These are phyloP conservation scores for Scaptomyza tumidula DNA, from an alignment of 2,888 invertebrate genomes.

Conservation along the genomic window DNA sequence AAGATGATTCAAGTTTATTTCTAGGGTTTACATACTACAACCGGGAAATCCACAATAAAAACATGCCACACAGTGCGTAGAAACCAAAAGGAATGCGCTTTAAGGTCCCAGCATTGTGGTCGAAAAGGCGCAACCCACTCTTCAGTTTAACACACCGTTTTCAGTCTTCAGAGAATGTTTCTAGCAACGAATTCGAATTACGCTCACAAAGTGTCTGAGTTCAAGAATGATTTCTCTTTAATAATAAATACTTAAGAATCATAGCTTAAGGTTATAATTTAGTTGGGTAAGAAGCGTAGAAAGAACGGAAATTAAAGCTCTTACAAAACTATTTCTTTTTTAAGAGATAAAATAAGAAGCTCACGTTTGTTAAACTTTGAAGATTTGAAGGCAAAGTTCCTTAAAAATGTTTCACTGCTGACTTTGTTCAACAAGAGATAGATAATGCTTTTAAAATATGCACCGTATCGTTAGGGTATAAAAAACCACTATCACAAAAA, in stretches of 20 bases:
- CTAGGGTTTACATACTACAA: too few relatives aligned
- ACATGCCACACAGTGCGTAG: background rate
- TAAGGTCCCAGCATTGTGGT: constrained; percentile 28
- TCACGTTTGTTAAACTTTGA: background rate
- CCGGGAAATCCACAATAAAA: background rate
- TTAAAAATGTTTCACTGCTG: background rate
- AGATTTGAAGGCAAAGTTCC: background rate
- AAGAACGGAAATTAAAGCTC: too few relatives aligned
- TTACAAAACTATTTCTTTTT: too few relatives aligned
- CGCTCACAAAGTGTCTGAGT: background rate
- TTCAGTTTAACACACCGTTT: background rate
- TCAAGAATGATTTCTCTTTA: too few relatives aligned
- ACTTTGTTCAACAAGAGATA: background rate
- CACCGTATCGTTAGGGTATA: constrained; percentile 14
- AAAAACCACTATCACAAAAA: constrained; percentile 40
- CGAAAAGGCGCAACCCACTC: constrained; percentile 3
- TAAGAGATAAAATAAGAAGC: too few relatives aligned
- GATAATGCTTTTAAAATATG: background rate
- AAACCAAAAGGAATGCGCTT: constrained; percentile 28
- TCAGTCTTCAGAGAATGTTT: background rate
- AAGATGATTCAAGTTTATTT: too few relatives aligned
- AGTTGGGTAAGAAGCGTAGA: too few relatives aligned
- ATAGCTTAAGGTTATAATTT: too few relatives aligned
- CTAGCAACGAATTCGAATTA: constrained; percentile 7
- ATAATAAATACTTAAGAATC: too few relatives aligned